These are phyloP conservation scores for Enteromius mattozi DNA, from an alignment of 2,797 vertebrate genomes.

Conservation along the genomic window DNA sequence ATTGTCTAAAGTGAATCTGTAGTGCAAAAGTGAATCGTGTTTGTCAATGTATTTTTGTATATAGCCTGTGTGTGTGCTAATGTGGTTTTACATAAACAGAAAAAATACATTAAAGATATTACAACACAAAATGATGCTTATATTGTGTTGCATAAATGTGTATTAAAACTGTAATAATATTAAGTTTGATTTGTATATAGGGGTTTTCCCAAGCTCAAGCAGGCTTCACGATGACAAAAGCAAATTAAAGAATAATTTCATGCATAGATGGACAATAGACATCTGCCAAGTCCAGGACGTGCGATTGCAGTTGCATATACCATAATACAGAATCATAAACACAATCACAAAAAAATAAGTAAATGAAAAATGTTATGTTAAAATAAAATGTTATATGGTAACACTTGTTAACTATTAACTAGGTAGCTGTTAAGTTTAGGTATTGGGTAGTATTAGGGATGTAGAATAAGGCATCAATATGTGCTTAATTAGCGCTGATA, in stretches of 20 bases:
- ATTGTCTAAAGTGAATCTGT: background rate
- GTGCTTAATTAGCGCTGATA: no score
- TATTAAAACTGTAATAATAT: background rate
- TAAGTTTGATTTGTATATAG: background rate
- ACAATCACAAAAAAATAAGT: no score
- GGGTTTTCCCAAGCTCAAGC: background rate
- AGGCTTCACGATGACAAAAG: background rate
- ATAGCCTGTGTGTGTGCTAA: background rate
- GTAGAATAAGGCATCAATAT: no score
- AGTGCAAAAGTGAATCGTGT: background rate
- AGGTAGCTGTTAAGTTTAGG: no score
- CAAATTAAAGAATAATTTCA: background rate
- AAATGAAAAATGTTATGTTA: no score
- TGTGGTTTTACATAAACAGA: no score
- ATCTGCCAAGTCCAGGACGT: background rate
- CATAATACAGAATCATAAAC: no score
- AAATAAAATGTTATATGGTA: no score
- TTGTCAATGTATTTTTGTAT: background rate
- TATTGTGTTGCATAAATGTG: background rate
- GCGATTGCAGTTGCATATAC: no score
- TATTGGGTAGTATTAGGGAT: no score
- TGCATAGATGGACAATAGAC: background rate
- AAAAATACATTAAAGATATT: background rate
- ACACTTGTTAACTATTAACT: no score
- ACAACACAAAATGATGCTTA: background rate